Evolutionary conservation across 2,888 invertebrate genomes (phyloP), one percentile per base, ranked within the genome.

Genomic region (Tipula confusa): DNA sequence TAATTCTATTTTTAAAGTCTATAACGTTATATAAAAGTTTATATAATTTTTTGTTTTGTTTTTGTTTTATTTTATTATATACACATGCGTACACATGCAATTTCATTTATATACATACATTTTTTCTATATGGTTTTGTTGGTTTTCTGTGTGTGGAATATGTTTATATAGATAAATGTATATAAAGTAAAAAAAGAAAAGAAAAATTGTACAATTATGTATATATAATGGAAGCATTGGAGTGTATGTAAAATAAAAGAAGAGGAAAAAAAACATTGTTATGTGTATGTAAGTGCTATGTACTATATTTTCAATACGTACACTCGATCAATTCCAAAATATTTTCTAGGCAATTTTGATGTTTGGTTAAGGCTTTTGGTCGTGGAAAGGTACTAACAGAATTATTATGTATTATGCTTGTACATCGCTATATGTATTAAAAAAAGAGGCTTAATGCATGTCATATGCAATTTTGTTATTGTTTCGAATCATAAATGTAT

Each of bases 201-300:
- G 9, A 64, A 24, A 64, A 64, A 64, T 64, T 64, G 64, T 24
- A 64, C 64, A 64, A 64, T 64, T 64, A 64, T 64, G 24, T 64
- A 64, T 24, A 64, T 43, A 64, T 64, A 64, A 64, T 64, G 24
- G 9, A 64, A 64, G 64, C 64, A 64, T 24, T 64, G 64, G 64
- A 64, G 64, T 64, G 64, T 64, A 64, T 64, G 64, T 64, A 64
- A 64, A 64, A 43, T 43, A 43, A 64, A 64, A 64, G n/a, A 64
- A 64, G 24, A 64, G 64, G n/a, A n/a, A n/a, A 18, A 48, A 18
- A 38, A 48, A 18, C 9, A 24, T 64, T 64, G 38, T 9, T 13
- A 13, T 38, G 64, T 64, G 24, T 64, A 13, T 64, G 64, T 24
- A 64, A 64, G 64, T 64, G 64, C 64, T 64, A 64, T 64, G 24